Evolutionary conservation across 2,113 vertebrate genomes (phyloP).

Genomic region (Oenanthe melanoleuca): DNA sequence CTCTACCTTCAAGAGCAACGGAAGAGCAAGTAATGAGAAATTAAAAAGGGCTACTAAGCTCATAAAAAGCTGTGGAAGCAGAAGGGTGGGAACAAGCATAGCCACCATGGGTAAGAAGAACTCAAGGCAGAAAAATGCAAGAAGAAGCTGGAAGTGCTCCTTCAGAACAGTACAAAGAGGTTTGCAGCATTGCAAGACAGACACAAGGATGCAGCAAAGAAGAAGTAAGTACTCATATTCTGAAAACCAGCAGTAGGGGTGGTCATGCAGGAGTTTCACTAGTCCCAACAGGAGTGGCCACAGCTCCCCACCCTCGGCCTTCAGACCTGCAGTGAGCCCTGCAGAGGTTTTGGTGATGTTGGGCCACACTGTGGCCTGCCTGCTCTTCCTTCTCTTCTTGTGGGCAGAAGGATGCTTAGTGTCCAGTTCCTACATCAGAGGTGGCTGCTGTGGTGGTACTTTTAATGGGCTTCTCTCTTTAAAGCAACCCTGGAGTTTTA

Average conservation of each 20-base stretch:
- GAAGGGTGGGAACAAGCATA: fast-evolving
- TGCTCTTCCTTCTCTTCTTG: neutral
- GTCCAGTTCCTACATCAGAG: neutral
- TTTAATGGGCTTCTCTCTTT: neutral
- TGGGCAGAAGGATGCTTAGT: neutral
- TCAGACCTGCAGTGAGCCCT: neutral
- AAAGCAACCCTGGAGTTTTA: neutral
- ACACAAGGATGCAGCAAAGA: neutral
- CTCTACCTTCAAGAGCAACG: neutral
- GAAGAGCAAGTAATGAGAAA: neutral
- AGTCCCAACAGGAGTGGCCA: neutral
- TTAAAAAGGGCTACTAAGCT: neutral
- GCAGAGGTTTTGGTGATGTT: neutral
- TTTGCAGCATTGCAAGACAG: neutral
- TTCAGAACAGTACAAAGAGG: neutral
- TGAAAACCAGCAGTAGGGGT: neutral
- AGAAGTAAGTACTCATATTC: neutral
- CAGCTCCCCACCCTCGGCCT: fast-evolving
- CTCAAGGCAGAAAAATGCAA: neutral
- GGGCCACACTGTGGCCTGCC: neutral
- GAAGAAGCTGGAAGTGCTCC: neutral
- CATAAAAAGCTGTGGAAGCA: neutral
- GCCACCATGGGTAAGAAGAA: neutral
- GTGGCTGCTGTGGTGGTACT: neutral
- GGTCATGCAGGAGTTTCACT: neutral